These are phyloP conservation scores for Drosophila athabasca DNA, from an alignment of 1,140 invertebrate genomes.

Conservation along the genomic window DNA sequence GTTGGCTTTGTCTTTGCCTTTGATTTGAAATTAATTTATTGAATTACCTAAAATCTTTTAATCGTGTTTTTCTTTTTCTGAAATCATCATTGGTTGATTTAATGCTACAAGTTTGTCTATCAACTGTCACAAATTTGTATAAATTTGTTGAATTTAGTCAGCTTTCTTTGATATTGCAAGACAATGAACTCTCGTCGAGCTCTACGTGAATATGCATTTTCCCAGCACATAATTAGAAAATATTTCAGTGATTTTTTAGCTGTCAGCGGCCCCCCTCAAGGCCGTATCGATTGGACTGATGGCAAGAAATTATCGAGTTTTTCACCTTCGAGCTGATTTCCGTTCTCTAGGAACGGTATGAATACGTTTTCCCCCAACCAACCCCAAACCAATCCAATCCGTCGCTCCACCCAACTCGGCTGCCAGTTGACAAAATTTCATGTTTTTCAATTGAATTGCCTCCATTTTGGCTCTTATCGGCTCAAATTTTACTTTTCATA, in stretches of 20 bases:
- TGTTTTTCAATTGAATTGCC: slow-evolving; percentile 55
- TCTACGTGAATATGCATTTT: slow-evolving; percentile 25
- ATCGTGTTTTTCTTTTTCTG: no score
- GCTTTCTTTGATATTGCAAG: slow-evolving; percentile 35
- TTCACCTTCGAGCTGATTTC: slow-evolving; percentile 41
- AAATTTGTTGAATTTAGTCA: neutral
- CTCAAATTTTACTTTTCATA: slow-evolving; percentile 35
- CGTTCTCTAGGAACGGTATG: slow-evolving; percentile 49
- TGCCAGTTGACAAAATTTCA: slow-evolving; percentile 53
- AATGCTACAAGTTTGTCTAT: slow-evolving; percentile 44
- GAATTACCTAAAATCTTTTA: no score
- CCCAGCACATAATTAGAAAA: slow-evolving; percentile 45
- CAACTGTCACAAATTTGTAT: slow-evolving; percentile 23
- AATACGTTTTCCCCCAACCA: slow-evolving; percentile 39
- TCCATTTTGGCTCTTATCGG: slow-evolving; percentile 42
- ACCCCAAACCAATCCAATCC: no score
- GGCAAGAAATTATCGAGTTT: slow-evolving; percentile 10
- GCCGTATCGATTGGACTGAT: slow-evolving; percentile 39
- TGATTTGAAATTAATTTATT: no score
- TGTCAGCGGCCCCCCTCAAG: slow-evolving; percentile 35
- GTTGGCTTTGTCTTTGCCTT: no score
- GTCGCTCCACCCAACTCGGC: neutral
- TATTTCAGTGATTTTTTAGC: slow-evolving; percentile 50
- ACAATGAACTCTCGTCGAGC: slow-evolving; percentile 37
- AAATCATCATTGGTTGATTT: slow-evolving; percentile 17